phyloP scores from a whole-genome alignment of 2,888 invertebrate species.

The Tipula lateralis region DNA sequence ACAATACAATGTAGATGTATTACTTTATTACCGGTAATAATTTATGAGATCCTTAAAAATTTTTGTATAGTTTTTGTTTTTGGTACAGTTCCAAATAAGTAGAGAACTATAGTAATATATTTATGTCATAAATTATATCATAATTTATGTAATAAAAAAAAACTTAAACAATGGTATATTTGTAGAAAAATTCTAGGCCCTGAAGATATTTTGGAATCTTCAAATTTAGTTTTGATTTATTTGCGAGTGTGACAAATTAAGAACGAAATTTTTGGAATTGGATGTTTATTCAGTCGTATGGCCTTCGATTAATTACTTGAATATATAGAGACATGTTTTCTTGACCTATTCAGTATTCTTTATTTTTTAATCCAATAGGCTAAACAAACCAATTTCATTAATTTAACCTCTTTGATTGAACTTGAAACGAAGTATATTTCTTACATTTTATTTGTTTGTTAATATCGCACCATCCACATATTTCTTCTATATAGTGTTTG shows the following conservation, averaged over 20 bases:
- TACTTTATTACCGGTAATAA: neutral
- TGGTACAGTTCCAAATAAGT: neutral
- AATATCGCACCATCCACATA: neutral
- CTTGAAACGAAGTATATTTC: neutral
- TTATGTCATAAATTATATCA: constrained; percentile 9
- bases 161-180: neutral
- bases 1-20: neutral
- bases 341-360: neutral
- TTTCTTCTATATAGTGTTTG: no score
- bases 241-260: neutral
- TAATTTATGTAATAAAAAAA: neutral
- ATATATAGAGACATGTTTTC: no score
- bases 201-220: neutral
- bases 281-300: neutral
- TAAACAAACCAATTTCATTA: no score
- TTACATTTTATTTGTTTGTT: neutral
- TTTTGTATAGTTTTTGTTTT: neutral
- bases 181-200: neutral
- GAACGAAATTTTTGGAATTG: neutral
- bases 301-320: neutral
- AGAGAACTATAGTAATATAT: neutral
- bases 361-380: no score
- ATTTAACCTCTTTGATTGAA: constrained; percentile 5
- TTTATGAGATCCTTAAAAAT: constrained; percentile 9
- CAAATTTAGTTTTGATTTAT: neutral